Conservation (phyloP, 1,140 invertebrate species). For the Eurosta solidaginis region DNA sequence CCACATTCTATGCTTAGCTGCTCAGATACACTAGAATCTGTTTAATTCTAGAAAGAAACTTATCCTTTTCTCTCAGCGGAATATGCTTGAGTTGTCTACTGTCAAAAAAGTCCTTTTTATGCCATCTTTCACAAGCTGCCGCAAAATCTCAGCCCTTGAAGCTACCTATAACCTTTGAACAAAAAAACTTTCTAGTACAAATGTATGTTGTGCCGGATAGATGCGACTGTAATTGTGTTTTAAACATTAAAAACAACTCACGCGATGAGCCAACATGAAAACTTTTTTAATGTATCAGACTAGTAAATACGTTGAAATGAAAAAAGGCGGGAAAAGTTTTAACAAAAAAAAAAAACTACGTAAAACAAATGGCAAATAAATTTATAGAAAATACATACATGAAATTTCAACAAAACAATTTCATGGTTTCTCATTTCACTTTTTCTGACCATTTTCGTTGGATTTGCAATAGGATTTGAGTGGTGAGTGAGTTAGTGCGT, state of each 20-base stretch:
- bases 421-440: constrained; percentile 8
- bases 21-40: too few species aligned
- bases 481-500: too few species aligned
- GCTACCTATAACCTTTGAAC: too few species aligned
- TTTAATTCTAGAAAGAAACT: too few species aligned
- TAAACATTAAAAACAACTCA: constrained; percentile 24
- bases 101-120: too few species aligned
- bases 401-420: constrained; percentile 21
- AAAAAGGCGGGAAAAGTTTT: background rate
- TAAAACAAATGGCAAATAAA: background rate
- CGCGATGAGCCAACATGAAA: constrained; percentile 26
- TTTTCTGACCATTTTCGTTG: constrained; percentile 7
- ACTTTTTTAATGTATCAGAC: constrained; percentile 14
- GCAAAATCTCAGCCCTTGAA: too few species aligned
- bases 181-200: too few species aligned
- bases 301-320: background rate
- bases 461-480: constrained; percentile 17
- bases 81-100: too few species aligned
- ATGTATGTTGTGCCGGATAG: background rate
- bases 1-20: too few species aligned
- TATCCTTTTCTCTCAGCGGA: too few species aligned
- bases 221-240: constrained; percentile 27
- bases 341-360: background rate
- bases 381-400: background rate
- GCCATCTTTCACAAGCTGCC: too few species aligned